Evolutionary conservation across 2,113 vertebrate genomes (phyloP).

Genomic region (Prunella himalayana): DNA sequence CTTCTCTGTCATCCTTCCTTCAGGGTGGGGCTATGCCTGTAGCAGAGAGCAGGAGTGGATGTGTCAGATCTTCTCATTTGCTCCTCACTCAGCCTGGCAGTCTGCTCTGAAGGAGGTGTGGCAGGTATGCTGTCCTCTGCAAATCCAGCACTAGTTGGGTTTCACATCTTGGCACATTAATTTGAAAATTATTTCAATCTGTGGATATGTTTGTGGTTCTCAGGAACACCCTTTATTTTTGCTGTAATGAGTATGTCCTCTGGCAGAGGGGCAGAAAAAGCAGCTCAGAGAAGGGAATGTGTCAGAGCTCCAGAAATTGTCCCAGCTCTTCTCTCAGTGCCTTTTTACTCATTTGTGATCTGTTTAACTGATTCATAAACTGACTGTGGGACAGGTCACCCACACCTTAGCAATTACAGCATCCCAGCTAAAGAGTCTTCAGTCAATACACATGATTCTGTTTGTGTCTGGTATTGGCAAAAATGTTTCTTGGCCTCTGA

Average conservation of each 20-base stretch:
- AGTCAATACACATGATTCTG: neutral
- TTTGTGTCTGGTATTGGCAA: neutral
- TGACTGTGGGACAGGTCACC: neutral
- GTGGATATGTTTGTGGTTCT: neutral
- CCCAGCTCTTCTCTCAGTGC: neutral
- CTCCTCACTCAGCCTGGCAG: neutral
- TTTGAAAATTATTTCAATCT: neutral
- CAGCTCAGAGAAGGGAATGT: neutral
- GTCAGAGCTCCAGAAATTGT: neutral
- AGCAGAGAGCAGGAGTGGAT: neutral
- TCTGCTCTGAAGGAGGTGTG: neutral
- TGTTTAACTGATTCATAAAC: neutral
- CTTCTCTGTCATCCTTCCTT: neutral
- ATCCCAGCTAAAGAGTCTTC: neutral
- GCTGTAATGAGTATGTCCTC: neutral
- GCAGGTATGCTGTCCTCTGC: neutral
- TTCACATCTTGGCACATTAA: neutral
- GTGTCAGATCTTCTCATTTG: neutral
- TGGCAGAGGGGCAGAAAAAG: neutral
- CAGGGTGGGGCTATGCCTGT: neutral
- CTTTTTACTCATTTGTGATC: neutral
- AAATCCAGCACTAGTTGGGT: neutral
- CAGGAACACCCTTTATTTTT: neutral
- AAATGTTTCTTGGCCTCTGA: neutral
- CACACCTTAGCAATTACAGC: neutral